These are phyloP conservation scores for Platynereis dumerilii DNA, from an alignment of 2,888 invertebrate species.

Conservation along the genomic window DNA sequence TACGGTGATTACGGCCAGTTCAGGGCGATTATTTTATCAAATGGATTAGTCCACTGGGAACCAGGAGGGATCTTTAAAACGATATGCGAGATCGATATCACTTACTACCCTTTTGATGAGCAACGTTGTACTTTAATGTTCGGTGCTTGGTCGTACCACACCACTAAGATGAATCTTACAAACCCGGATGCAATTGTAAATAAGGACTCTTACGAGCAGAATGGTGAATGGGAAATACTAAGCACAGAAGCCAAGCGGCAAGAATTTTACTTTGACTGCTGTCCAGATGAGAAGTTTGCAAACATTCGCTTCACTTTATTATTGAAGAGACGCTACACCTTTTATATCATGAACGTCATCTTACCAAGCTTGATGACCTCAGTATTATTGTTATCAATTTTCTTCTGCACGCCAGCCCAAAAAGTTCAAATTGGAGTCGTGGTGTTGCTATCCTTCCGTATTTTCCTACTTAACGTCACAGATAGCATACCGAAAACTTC, in stretches of 20 bases:
- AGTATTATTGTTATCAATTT: conserved; percentile 40
- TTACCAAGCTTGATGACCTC: conserved; percentile 43
- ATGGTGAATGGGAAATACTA: conserved; percentile 42
- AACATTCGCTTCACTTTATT: conserved; percentile 38
- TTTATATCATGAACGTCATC: conserved; percentile 44
- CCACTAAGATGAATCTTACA: conserved; percentile 42
- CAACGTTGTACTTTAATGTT: conserved; percentile 39
- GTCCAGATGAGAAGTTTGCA: conserved; percentile 35
- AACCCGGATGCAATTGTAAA: conserved; percentile 34
- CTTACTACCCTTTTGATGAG: conserved; percentile 43
- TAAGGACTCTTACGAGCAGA: conserved; percentile 39
- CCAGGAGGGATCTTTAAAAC: conserved; percentile 44
- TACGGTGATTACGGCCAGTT: conserved; percentile 44
- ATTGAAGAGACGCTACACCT: conserved; percentile 39
- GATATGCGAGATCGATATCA: conserved; percentile 43
- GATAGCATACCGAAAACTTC: conserved; percentile 45
- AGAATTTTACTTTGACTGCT: conserved; percentile 34
- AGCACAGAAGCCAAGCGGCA: conserved; percentile 26
- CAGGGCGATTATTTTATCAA: conserved; percentile 37
- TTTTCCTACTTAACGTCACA: conserved; percentile 43
- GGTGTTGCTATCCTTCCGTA: conserved; percentile 41
- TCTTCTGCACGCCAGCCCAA: conserved; percentile 44
- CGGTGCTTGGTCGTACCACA: conserved; percentile 44
- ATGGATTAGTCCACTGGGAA: conserved; percentile 42
- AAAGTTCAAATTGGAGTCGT: conserved; percentile 44